Conservation (phyloP, 2,797 vertebrate genomes). For the Pseudochromis fuscus region DNA sequence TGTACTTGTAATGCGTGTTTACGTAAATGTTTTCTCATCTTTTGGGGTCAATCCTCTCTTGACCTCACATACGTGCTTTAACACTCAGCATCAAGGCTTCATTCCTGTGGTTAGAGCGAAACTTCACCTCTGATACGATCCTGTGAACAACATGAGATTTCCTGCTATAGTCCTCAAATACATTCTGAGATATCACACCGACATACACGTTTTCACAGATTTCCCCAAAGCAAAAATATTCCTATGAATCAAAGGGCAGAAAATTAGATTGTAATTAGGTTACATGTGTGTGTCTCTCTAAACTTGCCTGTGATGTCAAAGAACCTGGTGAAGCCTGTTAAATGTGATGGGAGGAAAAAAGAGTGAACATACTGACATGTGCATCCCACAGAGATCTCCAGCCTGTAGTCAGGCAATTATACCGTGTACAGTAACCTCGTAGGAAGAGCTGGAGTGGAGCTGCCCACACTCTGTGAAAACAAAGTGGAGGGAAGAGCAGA, state of each 20-base stretch:
- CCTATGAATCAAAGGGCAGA: no score
- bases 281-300: no score
- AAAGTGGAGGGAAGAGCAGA: slow-evolving; percentile 11
- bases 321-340: slow-evolving; percentile 5
- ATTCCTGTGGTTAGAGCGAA: neutral
- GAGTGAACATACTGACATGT: neutral
- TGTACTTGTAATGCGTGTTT: slow-evolving; percentile 39
- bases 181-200: neutral
- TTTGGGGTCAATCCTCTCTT: neutral
- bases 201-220: no score
- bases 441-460: slow-evolving; percentile 38
- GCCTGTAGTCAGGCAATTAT: slow-evolving; percentile 42
- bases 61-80: neutral
- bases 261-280: no score
- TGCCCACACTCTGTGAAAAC: slow-evolving; percentile 47
- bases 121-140: neutral
- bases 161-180: neutral
- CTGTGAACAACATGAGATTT: neutral
- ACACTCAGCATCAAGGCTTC: neutral
- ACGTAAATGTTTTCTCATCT: neutral
- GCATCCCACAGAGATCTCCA: slow-evolving; percentile 20
- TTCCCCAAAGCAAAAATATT: no score
- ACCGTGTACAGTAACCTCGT: slow-evolving; percentile 26
- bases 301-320: slow-evolving; percentile 37
- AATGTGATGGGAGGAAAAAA: slow-evolving; percentile 1